These are phyloP conservation scores for Leucophenga varia DNA, from an alignment of 1,140 invertebrate species.

Conservation along the genomic window DNA sequence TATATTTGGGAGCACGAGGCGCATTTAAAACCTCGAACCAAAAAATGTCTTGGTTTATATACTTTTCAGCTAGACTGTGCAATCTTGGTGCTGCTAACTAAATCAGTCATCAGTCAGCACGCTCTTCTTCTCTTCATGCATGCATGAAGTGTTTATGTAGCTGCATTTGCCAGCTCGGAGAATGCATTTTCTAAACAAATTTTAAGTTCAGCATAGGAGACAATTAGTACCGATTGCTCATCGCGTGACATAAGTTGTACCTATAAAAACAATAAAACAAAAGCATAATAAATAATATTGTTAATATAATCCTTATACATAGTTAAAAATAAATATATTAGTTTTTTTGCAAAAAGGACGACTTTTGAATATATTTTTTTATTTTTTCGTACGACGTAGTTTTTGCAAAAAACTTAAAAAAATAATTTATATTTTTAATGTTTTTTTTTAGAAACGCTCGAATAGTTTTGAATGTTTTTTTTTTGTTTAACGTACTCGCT, in stretches of 20 bases:
- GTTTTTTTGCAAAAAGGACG: neutral
- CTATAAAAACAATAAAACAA: slow-evolving; percentile 59
- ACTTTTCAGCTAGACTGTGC: neutral
- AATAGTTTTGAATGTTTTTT: neutral
- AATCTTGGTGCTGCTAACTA: slow-evolving; percentile 10
- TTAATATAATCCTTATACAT: neutral
- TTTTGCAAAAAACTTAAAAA: too few relatives aligned
- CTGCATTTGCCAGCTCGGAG: slow-evolving; percentile 71
- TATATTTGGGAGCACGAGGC: too few relatives aligned
- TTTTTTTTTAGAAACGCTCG: neutral
- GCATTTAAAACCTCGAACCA: too few relatives aligned
- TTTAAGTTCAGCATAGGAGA: slow-evolving; percentile 92
- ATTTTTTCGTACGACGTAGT: too few relatives aligned
- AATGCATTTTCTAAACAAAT: slow-evolving; percentile 93
- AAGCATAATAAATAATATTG: neutral
- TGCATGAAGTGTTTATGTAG: slow-evolving; percentile 33
- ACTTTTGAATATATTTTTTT: neutral
- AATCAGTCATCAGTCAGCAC: slow-evolving; percentile 23
- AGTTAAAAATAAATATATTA: slow-evolving; percentile 2
- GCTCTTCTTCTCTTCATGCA: neutral
- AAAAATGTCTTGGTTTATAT: slow-evolving; percentile 37
- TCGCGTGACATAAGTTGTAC: slow-evolving; percentile 94
- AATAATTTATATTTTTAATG: neutral
- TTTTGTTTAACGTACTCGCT: slow-evolving; percentile 68
- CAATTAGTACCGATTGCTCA: slow-evolving; percentile 92